Conservation (phyloP, 2,888 invertebrate species). For the Zaprionus bogoriensis region DNA sequence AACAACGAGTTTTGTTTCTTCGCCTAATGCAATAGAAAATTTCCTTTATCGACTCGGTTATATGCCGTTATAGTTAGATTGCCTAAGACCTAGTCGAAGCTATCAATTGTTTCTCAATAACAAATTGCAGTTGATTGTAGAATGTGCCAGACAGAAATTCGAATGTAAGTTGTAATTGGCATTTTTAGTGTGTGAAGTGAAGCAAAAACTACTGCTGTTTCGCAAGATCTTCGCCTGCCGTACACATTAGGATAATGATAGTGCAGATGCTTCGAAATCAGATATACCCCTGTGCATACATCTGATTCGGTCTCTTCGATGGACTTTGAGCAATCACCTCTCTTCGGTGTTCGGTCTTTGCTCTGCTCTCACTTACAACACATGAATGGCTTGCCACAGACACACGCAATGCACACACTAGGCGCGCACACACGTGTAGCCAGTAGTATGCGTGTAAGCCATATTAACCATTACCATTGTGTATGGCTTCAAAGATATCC, state of each 20-base stretch:
- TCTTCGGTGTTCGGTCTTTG: no score
- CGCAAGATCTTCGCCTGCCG: not conserved
- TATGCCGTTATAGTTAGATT: not conserved
- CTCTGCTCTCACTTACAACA: slow-evolving; percentile 49
- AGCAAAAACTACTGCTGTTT: slow-evolving; percentile 1
- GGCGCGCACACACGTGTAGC: not conserved
- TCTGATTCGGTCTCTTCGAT: slow-evolving; percentile 20
- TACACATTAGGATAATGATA: slow-evolving; percentile 2
- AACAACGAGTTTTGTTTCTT: no score
- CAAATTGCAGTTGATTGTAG: not conserved
- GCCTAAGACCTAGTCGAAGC: not conserved
- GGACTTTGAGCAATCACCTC: slow-evolving; percentile 20
- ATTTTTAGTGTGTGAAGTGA: slow-evolving; percentile 5
- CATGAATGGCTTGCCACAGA: slow-evolving; percentile 56
- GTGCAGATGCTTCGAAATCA: not conserved
- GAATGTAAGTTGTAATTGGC: not conserved
- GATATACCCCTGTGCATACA: not conserved
- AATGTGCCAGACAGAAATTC: not conserved
- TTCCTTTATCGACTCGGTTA: no score
- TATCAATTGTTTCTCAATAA: not conserved
- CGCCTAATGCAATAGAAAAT: no score
- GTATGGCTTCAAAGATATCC: slow-evolving; percentile 63
- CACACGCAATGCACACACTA: slow-evolving; percentile 36
- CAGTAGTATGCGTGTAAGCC: slow-evolving; percentile 7
- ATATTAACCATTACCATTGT: slow-evolving; percentile 37